Evolutionary conservation across 2,888 invertebrate species (phyloP), one percentile per base, ranked within the genome.

Genomic region (Pristionchus fissidentatus): DNA sequence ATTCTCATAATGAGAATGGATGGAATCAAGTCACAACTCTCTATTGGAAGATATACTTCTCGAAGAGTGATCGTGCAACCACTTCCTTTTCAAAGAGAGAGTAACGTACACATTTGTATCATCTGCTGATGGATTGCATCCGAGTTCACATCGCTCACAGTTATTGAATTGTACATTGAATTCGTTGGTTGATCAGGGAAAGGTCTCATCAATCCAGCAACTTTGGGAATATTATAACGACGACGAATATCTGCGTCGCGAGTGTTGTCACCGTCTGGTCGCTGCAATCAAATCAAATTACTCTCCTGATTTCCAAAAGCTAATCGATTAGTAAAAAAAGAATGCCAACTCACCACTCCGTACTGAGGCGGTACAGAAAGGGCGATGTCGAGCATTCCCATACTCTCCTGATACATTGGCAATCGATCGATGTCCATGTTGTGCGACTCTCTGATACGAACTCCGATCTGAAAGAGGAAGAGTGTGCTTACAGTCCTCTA

Each of bases 251-350:
- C 91, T 38, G 84, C 83, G 57, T 91, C 91, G n/a, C 90, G 86
- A 19, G 90, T 89, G 55, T 91, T 91, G 85, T 91, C 90, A 66
- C 91, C 91, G 84, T 91, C 91, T 3, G 91, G 91, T 60, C 90
- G 85, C 87, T 89, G 84, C 83, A 83, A 46, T 43, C 10, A 83
- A 32, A 22, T 15, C 8, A 5, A 43, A 29, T 29, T n/a, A 35
- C 62, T 80, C 57, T 41, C 13, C 4, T 55, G 3, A 79, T 83
- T 26, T n/a, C n/a, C n/a, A n/a, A n/a, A n/a, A n/a, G n/a, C 8
- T 19, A 52, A 15, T 57, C 60, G 29, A 8, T 29, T 38, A 2
- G 57, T 1, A 75, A 43, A 8, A n/a, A n/a, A n/a, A n/a, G n/a
- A n/a, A n/a, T 52, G 22, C 19, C 19, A 29, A 84, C 86, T 78